Conservation (phyloP, 2,888 invertebrate species). For the Morpho achilles region DNA sequence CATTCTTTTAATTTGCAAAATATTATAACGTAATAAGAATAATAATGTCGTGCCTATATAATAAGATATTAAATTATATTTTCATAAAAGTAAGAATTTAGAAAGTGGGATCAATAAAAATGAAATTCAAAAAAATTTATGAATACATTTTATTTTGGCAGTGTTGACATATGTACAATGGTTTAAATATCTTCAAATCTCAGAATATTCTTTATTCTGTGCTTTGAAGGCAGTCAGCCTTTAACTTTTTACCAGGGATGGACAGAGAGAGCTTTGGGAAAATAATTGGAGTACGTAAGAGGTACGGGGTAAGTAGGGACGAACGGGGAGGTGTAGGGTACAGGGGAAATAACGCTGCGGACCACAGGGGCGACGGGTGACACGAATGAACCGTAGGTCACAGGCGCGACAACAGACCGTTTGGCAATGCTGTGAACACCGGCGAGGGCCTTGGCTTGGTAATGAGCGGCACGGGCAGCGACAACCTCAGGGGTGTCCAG, state of each 20-base stretch:
- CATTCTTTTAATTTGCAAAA: no score
- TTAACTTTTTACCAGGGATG: constrained; percentile 49
- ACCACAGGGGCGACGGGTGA: constrained; percentile 38
- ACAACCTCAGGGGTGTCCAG: constrained; percentile 73
- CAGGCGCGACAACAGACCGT: constrained; percentile 45
- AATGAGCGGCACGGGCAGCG: constrained; percentile 67
- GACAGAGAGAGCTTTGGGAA: constrained; percentile 52
- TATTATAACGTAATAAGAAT: no score
- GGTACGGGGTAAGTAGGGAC: constrained; percentile 26
- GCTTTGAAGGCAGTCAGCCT: background rate
- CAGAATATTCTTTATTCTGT: background rate
- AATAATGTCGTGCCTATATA: no score
- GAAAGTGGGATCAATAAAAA: no score
- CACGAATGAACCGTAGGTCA: constrained; percentile 42
- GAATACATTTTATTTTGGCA: constrained; percentile 41
- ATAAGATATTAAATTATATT: no score
- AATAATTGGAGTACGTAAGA: constrained; percentile 39
- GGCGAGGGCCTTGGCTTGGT: constrained; percentile 64
- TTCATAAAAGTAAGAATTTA: no score
- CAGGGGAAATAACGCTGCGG: constrained; percentile 32
- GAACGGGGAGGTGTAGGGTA: constrained; percentile 39
- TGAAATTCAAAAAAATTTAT: background rate
- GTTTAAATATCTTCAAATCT: constrained; percentile 17
- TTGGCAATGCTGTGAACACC: constrained; percentile 62
- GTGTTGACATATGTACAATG: constrained; percentile 31